These are phyloP conservation scores for Sialis fuliginosa DNA, from an alignment of 2,888 invertebrate genomes.

Conservation along the genomic window DNA sequence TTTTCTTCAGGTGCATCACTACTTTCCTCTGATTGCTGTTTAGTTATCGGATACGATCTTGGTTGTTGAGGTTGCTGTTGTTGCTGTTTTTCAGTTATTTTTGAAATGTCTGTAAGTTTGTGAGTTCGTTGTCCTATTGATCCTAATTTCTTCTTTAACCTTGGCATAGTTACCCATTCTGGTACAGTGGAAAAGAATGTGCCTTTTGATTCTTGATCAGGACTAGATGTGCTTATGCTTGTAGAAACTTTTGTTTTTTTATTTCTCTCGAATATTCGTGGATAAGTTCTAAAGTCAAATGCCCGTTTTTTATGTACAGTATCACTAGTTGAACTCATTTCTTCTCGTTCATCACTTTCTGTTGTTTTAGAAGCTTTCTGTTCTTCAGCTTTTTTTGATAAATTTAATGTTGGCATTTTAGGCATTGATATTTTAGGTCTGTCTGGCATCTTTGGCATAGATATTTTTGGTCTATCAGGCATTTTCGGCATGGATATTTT, in stretches of 20 bases:
- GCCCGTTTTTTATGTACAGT: conserved; percentile 35
- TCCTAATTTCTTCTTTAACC: conserved; percentile 18
- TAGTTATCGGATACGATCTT: neutral
- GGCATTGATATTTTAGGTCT: conserved; percentile 33
- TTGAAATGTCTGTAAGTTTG: no score
- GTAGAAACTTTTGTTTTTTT: conserved; percentile 26
- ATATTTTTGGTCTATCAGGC: conserved; percentile 33
- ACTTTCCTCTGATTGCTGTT: neutral
- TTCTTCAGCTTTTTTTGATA: no score
- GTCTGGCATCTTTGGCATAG: conserved; percentile 32
- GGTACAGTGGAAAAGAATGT: conserved; percentile 1
- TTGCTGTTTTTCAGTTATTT: conserved; percentile 10
- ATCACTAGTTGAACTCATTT: conserved; percentile 23
- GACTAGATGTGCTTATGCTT: conserved; percentile 37
- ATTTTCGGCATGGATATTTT: conserved; percentile 28
- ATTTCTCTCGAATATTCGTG: conserved; percentile 40
- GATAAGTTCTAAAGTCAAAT: conserved; percentile 61
- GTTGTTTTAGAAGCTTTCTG: no score
- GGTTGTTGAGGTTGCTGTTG: neutral
- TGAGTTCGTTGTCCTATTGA: no score
- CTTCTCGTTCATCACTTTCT: conserved; percentile 5
- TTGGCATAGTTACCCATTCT: conserved; percentile 44
- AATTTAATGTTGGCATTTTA: conserved; percentile 14
- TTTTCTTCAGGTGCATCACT: neutral
- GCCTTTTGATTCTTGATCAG: conserved; percentile 12